Base-by-base conservation (phyloP, 2,797 vertebrate species). In the Cirrhinus molitorella region DNA sequence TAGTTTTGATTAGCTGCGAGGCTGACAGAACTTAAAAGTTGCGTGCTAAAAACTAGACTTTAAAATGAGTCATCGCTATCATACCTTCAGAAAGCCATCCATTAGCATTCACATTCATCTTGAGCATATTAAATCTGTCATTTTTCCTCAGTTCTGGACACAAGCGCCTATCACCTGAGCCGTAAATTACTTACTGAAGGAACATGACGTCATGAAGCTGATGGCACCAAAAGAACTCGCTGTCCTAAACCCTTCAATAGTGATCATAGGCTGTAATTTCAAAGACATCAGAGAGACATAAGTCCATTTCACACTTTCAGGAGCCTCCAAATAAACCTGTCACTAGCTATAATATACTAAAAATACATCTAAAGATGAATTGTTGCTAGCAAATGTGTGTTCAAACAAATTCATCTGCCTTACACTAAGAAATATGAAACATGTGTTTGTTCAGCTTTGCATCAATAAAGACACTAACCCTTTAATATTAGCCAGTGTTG, bases 61-160 rank as follows among this genome's bases (percentile, higher is more conserved):
- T 43, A 19, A 40, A 23, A 59, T 40, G 34, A 61, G 37, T 23
- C 73, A 10, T 37, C 37, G 5, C 14, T 43, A 43, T 71, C 43
- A 28, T 14, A 73, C 28, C 47, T 78, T 10, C 17, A 78, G 25
- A 78, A 37, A 66, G 61, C 19, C 47, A 53, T 1, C 19, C 19
- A 34, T 53, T 53, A 34, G 71, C 71, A 51, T 51, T 31, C 25
- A n/a, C 71, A 53, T 53, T 53, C 28, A 53, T 34, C 71, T 21
- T 51, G 8, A 72, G 70, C 25, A 2, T 14, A 51, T n/a, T 73
- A 53, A 73, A 73, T 73, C 71, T 73, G 71, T 31, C 47, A 73
- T 73, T 31, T n/a, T 14, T n/a, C 28, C 49, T 14, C 71, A 2
- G 71, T 53, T 53, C 71, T 34, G 49, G 71, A 34, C 28, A 53